Conservation (phyloP, 1,140 invertebrate genomes). For the Aphelinus atriplicis region DNA sequence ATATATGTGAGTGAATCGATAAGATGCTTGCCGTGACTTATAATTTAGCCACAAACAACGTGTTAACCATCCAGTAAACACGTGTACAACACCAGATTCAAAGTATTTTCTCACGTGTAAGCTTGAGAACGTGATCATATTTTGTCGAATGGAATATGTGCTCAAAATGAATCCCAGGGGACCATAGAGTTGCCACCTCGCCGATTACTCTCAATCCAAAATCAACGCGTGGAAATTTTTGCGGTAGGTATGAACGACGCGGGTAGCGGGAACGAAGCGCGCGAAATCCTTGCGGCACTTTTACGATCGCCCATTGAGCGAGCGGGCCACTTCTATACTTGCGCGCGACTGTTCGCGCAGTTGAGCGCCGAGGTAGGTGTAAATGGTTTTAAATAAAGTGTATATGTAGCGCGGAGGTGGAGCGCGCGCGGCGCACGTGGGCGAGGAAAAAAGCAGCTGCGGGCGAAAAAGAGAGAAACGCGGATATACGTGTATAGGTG, state of each 20-base stretch:
- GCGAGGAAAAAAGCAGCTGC: neutral
- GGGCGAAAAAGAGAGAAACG: slow-evolving; percentile 35
- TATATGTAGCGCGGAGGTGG: slow-evolving; percentile 33
- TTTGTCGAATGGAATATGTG: too few species aligned
- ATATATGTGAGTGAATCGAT: too few species aligned
- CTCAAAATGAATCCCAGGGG: too few species aligned
- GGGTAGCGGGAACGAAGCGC: neutral
- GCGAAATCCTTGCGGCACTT: slow-evolving; percentile 6
- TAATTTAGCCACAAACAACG: too few species aligned
- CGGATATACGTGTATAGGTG: neutral
- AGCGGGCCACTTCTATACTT: neutral
- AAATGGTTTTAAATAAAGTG: slow-evolving; percentile 56
- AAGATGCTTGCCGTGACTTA: too few species aligned
- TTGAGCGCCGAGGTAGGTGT: slow-evolving; percentile 33
- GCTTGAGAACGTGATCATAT: too few species aligned
- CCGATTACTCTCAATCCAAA: neutral
- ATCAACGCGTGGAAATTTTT: neutral
- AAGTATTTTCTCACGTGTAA: too few species aligned
- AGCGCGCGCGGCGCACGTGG: slow-evolving; percentile 28
- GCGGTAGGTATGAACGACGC: too few species aligned
- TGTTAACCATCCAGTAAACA: too few species aligned
- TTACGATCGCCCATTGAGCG: neutral
- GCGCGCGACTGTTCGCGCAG: slow-evolving; percentile 25
- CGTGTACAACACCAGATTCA: too few species aligned
- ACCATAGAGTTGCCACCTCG: too few species aligned